These are phyloP conservation scores for Cyrtorhinus lividipennis DNA, from an alignment of 1,140 invertebrate species.

Conservation along the genomic window DNA sequence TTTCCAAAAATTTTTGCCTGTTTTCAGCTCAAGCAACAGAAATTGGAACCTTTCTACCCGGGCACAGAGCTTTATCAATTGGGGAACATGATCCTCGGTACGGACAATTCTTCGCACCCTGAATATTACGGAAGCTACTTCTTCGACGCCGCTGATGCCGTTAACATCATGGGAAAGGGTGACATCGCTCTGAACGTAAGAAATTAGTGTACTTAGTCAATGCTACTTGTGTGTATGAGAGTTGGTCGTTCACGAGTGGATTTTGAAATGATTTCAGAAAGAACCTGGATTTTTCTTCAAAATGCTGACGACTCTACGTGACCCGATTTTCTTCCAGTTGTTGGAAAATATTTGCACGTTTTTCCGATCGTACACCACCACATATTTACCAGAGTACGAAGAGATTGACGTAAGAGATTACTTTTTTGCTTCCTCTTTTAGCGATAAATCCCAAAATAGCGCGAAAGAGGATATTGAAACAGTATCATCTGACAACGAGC, in stretches of 20 bases:
- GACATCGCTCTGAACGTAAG: constrained; percentile 11
- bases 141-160: constrained; percentile 4
- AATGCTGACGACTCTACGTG: constrained; percentile 9
- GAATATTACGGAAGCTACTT: constrained; percentile 10
- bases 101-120: constrained; percentile 5
- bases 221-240: too few species aligned
- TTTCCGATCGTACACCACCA: neutral
- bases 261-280: neutral
- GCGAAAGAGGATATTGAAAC: too few species aligned
- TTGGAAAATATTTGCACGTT: constrained; percentile 11
- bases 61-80: constrained; percentile 9
- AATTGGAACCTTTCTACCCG: constrained; percentile 6
- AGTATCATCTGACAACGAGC: too few species aligned
- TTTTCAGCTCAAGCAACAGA: constrained; percentile 4
- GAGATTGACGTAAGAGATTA: constrained; percentile 10
- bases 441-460: too few species aligned
- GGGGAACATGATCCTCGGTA: constrained; percentile 10
- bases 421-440: too few species aligned
- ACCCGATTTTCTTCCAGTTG: constrained; percentile 3
- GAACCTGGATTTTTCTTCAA: constrained; percentile 14
- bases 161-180: constrained; percentile 9
- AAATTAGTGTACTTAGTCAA: too few species aligned
- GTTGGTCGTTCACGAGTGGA: neutral
- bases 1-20: too few species aligned
- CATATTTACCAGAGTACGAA: neutral